Conservation (phyloP, 2,113 vertebrate species). For the Calyptomena viridis region DNA sequence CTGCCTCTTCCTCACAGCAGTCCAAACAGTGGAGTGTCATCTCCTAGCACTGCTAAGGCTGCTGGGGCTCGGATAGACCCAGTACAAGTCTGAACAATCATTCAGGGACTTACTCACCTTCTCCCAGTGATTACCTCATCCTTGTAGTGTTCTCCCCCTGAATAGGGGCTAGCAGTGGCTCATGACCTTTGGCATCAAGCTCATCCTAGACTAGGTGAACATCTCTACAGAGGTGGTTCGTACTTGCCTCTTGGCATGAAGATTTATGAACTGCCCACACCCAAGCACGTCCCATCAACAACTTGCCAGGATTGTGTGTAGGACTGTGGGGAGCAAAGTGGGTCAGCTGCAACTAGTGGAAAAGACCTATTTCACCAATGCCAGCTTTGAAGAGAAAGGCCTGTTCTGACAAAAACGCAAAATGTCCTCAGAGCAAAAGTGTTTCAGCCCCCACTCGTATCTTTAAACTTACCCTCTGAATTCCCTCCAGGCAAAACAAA, state of each 20-base stretch:
- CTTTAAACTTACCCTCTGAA: background rate
- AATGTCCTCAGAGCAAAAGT: background rate
- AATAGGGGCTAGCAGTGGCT: background rate
- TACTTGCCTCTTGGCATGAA: background rate
- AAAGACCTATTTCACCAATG: background rate
- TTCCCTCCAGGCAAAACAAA: background rate
- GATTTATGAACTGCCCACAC: rapidly evolving
- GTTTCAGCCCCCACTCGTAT: rapidly evolving
- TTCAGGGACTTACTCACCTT: background rate
- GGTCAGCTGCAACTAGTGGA: background rate
- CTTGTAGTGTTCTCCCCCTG: background rate
- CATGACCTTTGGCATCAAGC: background rate
- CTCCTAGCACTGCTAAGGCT: no score
- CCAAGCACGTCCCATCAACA: background rate
- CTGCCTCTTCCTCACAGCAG: no score
- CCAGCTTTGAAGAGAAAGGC: background rate
- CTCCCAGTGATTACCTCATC: background rate
- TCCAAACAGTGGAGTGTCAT: no score
- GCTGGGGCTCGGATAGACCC: no score
- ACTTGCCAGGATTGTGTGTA: background rate
- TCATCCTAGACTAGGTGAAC: rapidly evolving
- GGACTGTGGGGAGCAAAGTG: background rate
- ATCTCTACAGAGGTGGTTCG: rapidly evolving
- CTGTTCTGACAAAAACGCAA: background rate
- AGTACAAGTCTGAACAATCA: background rate